These are phyloP conservation scores for Bactericera cockerelli DNA, from an alignment of 1,140 invertebrate genomes.

Conservation along the genomic window DNA sequence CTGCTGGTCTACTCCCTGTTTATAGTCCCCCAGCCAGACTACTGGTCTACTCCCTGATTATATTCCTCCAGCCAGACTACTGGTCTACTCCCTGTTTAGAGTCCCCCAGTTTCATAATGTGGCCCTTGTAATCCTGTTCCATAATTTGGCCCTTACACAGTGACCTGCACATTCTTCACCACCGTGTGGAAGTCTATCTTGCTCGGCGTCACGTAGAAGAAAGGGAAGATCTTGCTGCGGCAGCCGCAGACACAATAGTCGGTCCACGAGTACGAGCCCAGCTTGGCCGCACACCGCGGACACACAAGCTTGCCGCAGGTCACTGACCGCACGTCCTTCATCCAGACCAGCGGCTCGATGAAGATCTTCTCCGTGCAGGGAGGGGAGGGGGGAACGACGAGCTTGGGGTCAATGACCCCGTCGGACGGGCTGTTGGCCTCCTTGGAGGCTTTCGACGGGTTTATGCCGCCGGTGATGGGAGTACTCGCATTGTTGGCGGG, in stretches of 20 bases:
- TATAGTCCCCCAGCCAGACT: no score
- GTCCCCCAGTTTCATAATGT: no score
- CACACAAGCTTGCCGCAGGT: slow-evolving; percentile 65
- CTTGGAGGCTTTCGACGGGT: slow-evolving; percentile 31
- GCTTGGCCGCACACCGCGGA: slow-evolving; percentile 60
- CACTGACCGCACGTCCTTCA: slow-evolving; percentile 48
- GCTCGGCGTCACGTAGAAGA: slow-evolving; percentile 70
- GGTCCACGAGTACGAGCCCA: slow-evolving; percentile 72
- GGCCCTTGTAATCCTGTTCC: no score
- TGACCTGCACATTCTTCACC: slow-evolving; percentile 70
- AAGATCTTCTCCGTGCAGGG: slow-evolving; percentile 54
- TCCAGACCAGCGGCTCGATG: slow-evolving; percentile 67
- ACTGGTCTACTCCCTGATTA: no score
- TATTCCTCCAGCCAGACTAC: no score
- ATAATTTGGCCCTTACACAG: no score
- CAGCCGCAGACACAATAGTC: slow-evolving; percentile 65
- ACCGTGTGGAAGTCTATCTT: slow-evolving; percentile 74
- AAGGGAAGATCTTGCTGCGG: slow-evolving; percentile 64
- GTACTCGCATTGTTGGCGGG: slow-evolving; percentile 57
- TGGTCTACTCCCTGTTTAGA: no score
- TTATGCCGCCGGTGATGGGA: slow-evolving; percentile 39
- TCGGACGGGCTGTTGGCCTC: slow-evolving; percentile 13
- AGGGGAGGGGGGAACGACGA: no score
- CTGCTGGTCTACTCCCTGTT: no score
- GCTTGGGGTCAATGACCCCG: no score